Percentiles rank a stretch among this genome's conserved stretches.
These are phyloP conservation scores for Sorex fumeus DNA, from an alignment of 2,113 vertebrate species.

Conservation along the genomic window DNA sequence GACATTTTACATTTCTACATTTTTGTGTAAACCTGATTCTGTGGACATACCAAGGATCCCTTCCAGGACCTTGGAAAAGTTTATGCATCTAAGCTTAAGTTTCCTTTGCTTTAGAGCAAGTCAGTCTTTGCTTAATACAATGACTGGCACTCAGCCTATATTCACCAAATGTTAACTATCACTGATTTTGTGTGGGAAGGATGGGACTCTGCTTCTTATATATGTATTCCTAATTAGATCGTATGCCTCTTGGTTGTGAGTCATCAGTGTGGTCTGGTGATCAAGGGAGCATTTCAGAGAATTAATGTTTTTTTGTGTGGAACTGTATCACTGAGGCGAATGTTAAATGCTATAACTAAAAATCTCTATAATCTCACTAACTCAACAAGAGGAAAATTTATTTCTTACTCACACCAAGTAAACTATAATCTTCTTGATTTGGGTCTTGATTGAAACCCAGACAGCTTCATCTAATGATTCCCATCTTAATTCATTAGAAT, in stretches of 20 bases:
- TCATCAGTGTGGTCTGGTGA: neutral
- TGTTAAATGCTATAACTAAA: neutral
- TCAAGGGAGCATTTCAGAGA: neutral
- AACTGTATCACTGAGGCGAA: neutral
- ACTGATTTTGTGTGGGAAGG: neutral
- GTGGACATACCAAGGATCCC: neutral
- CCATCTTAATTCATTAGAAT: conserved; percentile 27
- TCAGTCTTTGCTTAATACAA: conserved; percentile 4
- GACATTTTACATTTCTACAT: conserved; percentile 20
- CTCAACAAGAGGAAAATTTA: neutral
- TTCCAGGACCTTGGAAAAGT: neutral
- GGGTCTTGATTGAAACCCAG: too few species aligned
- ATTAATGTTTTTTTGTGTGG: neutral
- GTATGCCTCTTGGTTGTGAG: neutral
- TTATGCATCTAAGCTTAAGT: neutral
- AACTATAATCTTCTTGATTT: neutral
- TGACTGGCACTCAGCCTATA: neutral
- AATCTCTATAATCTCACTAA: neutral
- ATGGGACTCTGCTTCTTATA: neutral
- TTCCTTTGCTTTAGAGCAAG: neutral
- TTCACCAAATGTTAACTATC: neutral
- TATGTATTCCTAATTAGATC: neutral
- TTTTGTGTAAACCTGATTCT: neutral
- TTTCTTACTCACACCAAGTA: conserved; percentile 24
- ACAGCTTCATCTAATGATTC: neutral